Percentiles rank a stretch among this genome's conserved stretches.
Evolutionary conservation across 2,797 vertebrate species (phyloP).

Genomic region (Muscicapa striata): DNA sequence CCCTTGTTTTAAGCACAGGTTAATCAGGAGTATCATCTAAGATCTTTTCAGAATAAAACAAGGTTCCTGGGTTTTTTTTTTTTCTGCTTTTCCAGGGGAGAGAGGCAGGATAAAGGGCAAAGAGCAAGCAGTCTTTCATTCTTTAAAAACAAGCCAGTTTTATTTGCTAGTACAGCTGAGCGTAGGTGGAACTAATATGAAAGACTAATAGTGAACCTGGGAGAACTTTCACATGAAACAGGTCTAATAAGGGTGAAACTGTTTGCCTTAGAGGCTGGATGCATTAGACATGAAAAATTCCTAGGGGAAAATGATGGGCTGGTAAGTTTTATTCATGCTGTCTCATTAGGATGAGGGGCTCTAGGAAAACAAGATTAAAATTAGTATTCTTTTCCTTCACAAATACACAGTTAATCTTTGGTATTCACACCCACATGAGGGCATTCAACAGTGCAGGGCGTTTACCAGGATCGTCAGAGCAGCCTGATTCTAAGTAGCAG

Average conservation of each 20-base stretch:
- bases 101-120: background rate
- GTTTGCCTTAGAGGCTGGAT: background rate
- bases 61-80: background rate
- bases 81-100: background rate
- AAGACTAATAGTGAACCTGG: background rate
- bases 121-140: background rate
- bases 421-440: background rate
- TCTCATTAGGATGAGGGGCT: background rate
- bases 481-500: background rate
- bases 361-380: slow-evolving; percentile 6
- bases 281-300: background rate
- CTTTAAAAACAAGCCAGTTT: background rate
- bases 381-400: background rate
- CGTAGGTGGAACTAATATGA: background rate
- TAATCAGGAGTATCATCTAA: background rate
- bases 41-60: background rate
- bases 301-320: background rate
- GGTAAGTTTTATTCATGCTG: background rate
- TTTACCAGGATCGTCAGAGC: background rate
- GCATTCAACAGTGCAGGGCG: background rate
- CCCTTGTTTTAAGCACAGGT: background rate
- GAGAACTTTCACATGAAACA: background rate
- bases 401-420: background rate
- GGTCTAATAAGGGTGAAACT: background rate
- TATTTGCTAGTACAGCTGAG: background rate